Conservation (phyloP, 2,797 vertebrate genomes). For the Trachops cirrhosus region DNA sequence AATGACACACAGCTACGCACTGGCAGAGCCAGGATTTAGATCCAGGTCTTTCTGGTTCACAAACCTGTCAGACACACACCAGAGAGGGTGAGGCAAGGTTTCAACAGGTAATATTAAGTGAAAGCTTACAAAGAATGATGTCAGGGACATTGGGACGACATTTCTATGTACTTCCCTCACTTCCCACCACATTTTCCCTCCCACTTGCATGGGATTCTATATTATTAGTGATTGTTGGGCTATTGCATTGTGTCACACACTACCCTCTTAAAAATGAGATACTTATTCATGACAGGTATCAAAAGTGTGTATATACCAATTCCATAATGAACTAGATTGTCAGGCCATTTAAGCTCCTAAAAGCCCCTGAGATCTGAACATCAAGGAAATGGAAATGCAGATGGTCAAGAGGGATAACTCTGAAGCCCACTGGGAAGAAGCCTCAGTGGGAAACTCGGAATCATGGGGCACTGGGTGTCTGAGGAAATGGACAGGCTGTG, state of each 20-base stretch:
- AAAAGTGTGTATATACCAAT: background rate
- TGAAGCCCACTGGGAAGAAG: background rate
- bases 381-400: background rate
- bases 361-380: background rate
- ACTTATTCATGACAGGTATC: background rate
- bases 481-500: background rate
- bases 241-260: background rate
- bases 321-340: background rate
- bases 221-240: background rate
- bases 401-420: background rate
- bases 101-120: background rate
- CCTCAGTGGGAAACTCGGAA: background rate
- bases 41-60: background rate
- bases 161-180: background rate
- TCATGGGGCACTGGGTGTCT: background rate
- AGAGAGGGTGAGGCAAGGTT: background rate
- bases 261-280: background rate
- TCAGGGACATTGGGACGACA: background rate
- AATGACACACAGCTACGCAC: background rate
- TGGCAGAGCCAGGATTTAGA: background rate
- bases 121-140: background rate
- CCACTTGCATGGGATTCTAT: background rate
- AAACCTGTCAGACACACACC: background rate
- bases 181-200: background rate
- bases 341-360: background rate